phyloP scores from a whole-genome alignment of 2,888 invertebrate species.

The Yponomeuta evonymella region DNA sequence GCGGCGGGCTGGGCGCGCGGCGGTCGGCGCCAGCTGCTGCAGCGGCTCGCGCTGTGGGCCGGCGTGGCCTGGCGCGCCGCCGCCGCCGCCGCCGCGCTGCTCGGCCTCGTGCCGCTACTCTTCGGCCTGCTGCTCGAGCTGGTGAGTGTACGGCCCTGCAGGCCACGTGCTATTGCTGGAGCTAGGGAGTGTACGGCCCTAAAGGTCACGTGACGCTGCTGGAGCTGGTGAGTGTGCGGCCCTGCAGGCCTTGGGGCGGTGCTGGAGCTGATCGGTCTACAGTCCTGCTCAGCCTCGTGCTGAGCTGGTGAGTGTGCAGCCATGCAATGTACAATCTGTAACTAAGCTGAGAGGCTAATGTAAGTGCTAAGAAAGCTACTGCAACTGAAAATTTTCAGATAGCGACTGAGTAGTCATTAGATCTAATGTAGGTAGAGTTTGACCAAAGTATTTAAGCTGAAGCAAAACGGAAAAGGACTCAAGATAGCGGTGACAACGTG shows the following conservation, averaged over 20 bases:
- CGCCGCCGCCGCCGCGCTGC: constrained; percentile 84
- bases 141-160: constrained; percentile 88
- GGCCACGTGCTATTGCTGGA: constrained; percentile 68
- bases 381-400: too few species aligned
- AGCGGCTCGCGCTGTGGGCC: constrained; percentile 83
- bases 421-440: too few species aligned
- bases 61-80: constrained; percentile 85
- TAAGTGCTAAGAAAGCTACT: too few species aligned
- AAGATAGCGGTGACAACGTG: too few species aligned
- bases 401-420: too few species aligned
- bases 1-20: constrained; percentile 92
- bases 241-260: constrained; percentile 39
- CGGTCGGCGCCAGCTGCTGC: constrained; percentile 86
- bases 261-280: constrained; percentile 79
- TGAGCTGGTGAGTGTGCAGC: too few species aligned
- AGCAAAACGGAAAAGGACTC: too few species aligned
- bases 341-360: too few species aligned
- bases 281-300: too few species aligned
- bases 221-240: constrained; percentile 68
- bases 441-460: too few species aligned
- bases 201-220: constrained; percentile 66
- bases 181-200: constrained; percentile 88
- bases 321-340: too few species aligned
- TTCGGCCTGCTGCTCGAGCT: constrained; percentile 95
- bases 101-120: constrained; percentile 93